phyloP scores from a whole-genome alignment of 2,888 invertebrate genomes.

The Sphaerophoria rueppellii region DNA sequence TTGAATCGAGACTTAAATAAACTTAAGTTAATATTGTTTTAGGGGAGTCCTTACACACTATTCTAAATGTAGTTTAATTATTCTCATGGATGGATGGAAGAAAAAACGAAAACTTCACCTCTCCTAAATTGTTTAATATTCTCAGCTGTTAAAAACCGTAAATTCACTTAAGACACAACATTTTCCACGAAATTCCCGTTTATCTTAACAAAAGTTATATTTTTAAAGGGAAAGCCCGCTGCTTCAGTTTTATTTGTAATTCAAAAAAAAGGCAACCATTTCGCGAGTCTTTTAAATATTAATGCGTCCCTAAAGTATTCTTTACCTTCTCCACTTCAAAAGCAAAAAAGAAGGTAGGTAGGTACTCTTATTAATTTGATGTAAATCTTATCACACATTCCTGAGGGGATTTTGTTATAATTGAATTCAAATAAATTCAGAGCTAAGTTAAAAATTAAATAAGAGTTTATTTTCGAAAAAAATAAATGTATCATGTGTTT shows the following conservation, averaged over 20 bases:
- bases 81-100: too few relatives aligned
- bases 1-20: too few relatives aligned
- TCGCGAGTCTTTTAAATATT: slow-evolving; percentile 18
- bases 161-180: slow-evolving; percentile 5
- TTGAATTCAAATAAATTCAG: too few relatives aligned
- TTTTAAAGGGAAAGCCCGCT: not conserved
- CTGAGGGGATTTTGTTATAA: not conserved
- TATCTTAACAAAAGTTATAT: not conserved
- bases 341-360: not conserved
- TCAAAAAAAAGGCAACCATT: not conserved
- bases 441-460: too few relatives aligned
- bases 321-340: too few relatives aligned
- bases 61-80: too few relatives aligned
- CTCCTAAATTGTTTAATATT: not conserved
- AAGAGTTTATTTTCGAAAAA: too few relatives aligned
- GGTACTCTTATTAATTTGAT: slow-evolving; percentile 41
- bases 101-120: too few relatives aligned
- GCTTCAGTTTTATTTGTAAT: slow-evolving; percentile 4
- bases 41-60: too few relatives aligned
- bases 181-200: not conserved
- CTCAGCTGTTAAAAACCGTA: not conserved
- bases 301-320: slow-evolving; percentile 9
- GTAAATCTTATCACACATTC: slow-evolving; percentile 36
- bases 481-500: too few relatives aligned
- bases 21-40: too few relatives aligned